Conservation (phyloP, 2,113 vertebrate species). For the Oophaga pumilio region DNA sequence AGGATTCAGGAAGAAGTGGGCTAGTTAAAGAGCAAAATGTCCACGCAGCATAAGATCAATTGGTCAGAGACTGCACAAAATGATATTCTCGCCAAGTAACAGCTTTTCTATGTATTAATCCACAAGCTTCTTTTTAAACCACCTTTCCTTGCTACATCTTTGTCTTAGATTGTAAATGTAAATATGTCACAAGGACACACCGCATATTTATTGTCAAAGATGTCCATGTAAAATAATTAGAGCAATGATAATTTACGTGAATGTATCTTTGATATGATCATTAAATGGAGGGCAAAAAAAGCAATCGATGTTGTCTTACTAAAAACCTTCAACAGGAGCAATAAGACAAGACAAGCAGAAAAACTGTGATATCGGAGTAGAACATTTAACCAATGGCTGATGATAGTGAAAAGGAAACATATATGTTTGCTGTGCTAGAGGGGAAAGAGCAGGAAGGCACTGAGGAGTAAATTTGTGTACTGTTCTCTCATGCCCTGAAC, state of each 20-base stretch:
- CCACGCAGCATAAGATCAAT: slow-evolving; percentile 52
- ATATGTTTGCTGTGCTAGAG: too few species aligned
- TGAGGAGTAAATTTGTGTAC: too few species aligned
- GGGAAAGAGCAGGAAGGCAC: too few species aligned
- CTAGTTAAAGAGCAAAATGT: slow-evolving; percentile 51
- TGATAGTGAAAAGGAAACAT: neutral
- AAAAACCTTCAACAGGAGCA: neutral
- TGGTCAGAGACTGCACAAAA: slow-evolving; percentile 39
- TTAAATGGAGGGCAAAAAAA: neutral
- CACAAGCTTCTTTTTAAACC: neutral
- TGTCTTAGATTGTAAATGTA: neutral
- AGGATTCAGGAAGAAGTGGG: slow-evolving; percentile 25
- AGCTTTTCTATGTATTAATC: slow-evolving; percentile 30
- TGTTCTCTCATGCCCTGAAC: too few species aligned
- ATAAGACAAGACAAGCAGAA: neutral
- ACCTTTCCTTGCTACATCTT: neutral
- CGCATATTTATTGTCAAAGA: neutral
- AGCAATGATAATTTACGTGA: neutral
- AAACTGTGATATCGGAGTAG: neutral
- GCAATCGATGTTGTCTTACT: neutral
- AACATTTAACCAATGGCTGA: too few species aligned
- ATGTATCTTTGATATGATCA: neutral
- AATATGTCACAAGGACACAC: neutral
- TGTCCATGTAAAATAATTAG: neutral
- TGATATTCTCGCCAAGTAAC: slow-evolving; percentile 30